Base-by-base conservation (phyloP, 2,888 invertebrate species). In the Macrosoma leucophasiata region DNA sequence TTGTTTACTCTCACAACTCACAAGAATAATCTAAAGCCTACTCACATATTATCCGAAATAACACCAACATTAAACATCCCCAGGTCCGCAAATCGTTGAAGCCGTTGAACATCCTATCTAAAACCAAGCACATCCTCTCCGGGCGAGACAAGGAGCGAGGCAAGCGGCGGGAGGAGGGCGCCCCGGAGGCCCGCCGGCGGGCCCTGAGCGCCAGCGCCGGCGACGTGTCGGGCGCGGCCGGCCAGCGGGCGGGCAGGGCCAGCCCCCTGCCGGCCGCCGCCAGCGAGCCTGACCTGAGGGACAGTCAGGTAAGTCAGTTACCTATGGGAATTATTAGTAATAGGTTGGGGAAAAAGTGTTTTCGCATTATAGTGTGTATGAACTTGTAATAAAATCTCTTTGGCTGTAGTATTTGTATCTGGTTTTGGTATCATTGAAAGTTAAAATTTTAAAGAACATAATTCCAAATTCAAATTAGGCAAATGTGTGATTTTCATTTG, bases 221-320 rank as follows among this genome's bases (percentile, higher is more conserved):
- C 54, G 72, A 49, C 86, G 93, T 58, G 78, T 87, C 43, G 72
- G 74, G 44, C 49, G 54, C 67, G 89, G 49, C 73, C 88, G 48
- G 33, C 46, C 74, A 88, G 48, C 37, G 46, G 31, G 36, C 26
- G 32, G 26, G 30, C 36, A 30, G 21, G 61, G n/a, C 48, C 48
- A 58, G 65, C 42, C 38, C 68, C 13, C 40, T 82, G 28, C 77
- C 86, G 24, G 84, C 79, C 14, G 85, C 90, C 1, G 87, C 88
- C 48, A 91, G 90, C 66, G 90, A 90, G 65, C 90, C 90, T 0
- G 89, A 90, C 63, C 76, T 90, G 9, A 63, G 89, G 54, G 86
- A 66, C 10, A 51, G 63, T 4, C 75, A 76, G 75, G 77, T 78
- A 8, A 62, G 76, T 51, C 25, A 1, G 12, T 18, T 8, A 4